Base-by-base conservation (phyloP, 1,140 invertebrate genomes). In the Drosophila virilis region DNA sequence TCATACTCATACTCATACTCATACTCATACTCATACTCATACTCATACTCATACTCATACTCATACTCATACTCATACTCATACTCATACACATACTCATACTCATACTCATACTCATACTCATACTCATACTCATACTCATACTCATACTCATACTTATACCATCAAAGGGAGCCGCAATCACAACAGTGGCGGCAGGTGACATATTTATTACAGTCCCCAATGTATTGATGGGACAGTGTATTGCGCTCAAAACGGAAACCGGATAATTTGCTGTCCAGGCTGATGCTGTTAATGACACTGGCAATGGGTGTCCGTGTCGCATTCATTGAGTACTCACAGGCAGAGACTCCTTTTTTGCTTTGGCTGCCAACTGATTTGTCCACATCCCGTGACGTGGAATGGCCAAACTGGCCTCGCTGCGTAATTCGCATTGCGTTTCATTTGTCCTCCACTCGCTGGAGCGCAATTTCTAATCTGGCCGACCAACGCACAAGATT, bases 251-350 rank as follows among this genome's bases (percentile, higher is more conserved):
- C 40, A 65, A 66, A 66, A 58, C 43, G 69, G 60, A 55, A 66
- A 66, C 69, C 45, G 69, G 69, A 72, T 72, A 72, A 68, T 73
- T 73, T 73, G 64, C 55, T 60, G 70, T 54, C 51, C 64, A 55
- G 17, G 42, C 12, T 46, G 52, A 28, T 59, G 65, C 15, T 17
- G 52, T 22, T 17, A 17, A 17, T 17, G 17, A 17, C 17, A 17
- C 17, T 17, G 6, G 38, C 10, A 22, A 4, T 33, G 28, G 22
- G n/a, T 64, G 22, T 52, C 48, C 33, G n/a, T 50, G 42, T 50
- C 59, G 33, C 37, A 42, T 50, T 15, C 48, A 48, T 22, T 32
- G 17, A 22, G 46, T 9, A 3, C 46, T 7, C 46, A 22, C 46
- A 12, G 8, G 28, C 51, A 28, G 32, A 8, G 28, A 38, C 40